Base-by-base conservation (phyloP, 2,888 invertebrate species). In the Acleris emargana region DNA sequence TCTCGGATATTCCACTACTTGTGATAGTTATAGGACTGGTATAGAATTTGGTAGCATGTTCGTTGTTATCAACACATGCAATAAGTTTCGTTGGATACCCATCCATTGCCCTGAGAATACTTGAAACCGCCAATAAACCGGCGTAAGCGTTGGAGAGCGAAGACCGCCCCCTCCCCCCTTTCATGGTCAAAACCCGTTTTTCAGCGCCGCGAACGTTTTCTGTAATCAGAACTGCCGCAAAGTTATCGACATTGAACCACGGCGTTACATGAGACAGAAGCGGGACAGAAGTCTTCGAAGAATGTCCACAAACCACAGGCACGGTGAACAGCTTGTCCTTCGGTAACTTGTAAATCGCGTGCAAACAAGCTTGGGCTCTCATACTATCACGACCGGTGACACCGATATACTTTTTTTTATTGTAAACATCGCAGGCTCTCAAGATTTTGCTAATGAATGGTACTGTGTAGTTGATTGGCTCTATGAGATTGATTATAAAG, bases 251-350 rank as follows among this genome's bases (percentile, higher is more conserved):
- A n/a, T 53, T 58, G 42, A 58, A 52, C 64, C 64, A 64, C 11
- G 64, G 64, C n/a, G 47, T 25, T 22, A 64, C 20, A 20, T 64
- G 64, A n/a, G 64, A 64, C 3, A 64, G 25, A n/a, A 64, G n/a
- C 18, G 64, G 64, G 52, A 64, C 64, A 42, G 58, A 13, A 20
- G 58, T 64, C 32, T 17, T 64, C n/a, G 58, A 16, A 3, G 64
- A 58, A 58, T 58, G 52, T 38, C 64, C 64, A 38, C 64, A 52
- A 16, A 64, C 28, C 6, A 64, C 64, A 3, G 64, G 64, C 18
- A 64, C 64, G 25, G 45, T 53, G 38, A 64, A 42, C 20, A 22
- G 25, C 22, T 38, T 47, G 52, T 53, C 32, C 53, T 42, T 18
- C n/a, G 58, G 52, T 49, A 64, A 16, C 22, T 64, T 51, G 38